phyloP scores from a whole-genome alignment of 2,888 invertebrate genomes.

The Caradrina kadenii region DNA sequence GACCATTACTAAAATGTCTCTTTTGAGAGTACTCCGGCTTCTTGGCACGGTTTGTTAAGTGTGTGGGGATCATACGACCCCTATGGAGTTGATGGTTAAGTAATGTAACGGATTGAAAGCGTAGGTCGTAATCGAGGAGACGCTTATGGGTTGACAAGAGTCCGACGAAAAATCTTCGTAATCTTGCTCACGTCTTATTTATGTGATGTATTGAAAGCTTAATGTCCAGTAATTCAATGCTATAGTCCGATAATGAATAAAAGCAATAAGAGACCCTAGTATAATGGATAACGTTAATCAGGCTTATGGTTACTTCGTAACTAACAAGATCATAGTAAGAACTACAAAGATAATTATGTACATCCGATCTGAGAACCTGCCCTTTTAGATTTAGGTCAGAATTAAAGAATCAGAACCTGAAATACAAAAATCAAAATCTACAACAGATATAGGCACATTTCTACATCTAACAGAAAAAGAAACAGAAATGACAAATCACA shows the following conservation, averaged over 20 bases:
- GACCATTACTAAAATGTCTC: slow-evolving; percentile 50
- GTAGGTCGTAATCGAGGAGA: background rate
- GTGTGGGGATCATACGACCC: slow-evolving; percentile 2
- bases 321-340: background rate
- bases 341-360: background rate
- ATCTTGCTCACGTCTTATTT: background rate
- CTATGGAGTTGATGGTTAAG: background rate
- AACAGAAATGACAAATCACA: background rate
- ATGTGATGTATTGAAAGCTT: background rate
- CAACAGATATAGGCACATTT: slow-evolving; percentile 2
- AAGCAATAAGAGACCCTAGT: too few relatives aligned
- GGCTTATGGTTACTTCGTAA: too few relatives aligned
- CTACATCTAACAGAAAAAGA: background rate
- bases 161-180: background rate
- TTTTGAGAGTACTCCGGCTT: slow-evolving; percentile 7
- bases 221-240: background rate
- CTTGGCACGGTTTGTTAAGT: slow-evolving; percentile 1
- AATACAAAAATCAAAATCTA: background rate
- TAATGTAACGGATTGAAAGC: background rate
- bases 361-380: too few relatives aligned
- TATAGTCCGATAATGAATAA: background rate
- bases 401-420: background rate
- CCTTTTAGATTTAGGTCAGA: background rate
- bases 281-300: too few relatives aligned
- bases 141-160: background rate